A percentile compares a stretch with the other conserved stretches of the same genome.
phyloP scores from a whole-genome alignment of 1,140 invertebrate species.

The Drosophila ficusphila region DNA sequence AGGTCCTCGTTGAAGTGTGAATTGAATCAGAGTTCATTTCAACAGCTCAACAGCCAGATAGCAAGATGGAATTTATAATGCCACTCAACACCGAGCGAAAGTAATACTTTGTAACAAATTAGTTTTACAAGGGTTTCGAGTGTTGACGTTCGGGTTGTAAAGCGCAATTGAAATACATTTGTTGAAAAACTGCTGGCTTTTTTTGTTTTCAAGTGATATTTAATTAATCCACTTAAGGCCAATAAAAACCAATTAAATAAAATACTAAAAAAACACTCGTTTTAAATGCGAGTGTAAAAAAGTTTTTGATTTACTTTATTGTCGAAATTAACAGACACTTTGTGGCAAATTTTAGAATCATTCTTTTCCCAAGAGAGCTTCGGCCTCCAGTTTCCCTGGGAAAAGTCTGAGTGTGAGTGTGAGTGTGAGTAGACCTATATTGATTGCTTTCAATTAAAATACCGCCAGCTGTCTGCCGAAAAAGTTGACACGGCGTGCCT shows the following conservation, averaged over 20 bases:
- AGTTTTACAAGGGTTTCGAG: too few relatives aligned
- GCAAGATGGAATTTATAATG: not conserved
- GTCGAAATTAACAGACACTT: too few relatives aligned
- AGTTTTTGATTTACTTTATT: too few relatives aligned
- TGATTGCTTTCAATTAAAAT: constrained; percentile 82
- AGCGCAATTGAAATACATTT: too few relatives aligned
- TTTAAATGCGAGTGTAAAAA: too few relatives aligned
- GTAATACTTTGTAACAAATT: not conserved
- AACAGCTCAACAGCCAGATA: not conserved
- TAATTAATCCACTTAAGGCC: too few relatives aligned
- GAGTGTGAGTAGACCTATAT: constrained; percentile 34
- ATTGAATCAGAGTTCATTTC: constrained; percentile 26
- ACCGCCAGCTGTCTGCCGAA: constrained; percentile 57
- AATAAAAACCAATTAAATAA: too few relatives aligned
- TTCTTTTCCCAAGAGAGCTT: constrained; percentile 12
- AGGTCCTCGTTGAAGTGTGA: constrained; percentile 15
- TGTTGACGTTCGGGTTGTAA: too few relatives aligned
- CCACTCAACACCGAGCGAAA: too few relatives aligned
- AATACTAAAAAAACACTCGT: too few relatives aligned
- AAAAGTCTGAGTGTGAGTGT: constrained; percentile 3
- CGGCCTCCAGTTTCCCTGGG: not conserved
- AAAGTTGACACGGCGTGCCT: constrained; percentile 66
- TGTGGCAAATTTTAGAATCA: not conserved
- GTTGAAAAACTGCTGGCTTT: too few relatives aligned
- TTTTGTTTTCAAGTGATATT: too few relatives aligned